Base-by-base conservation (phyloP, 2,888 invertebrate species). In the Tenthredo mesomela region DNA sequence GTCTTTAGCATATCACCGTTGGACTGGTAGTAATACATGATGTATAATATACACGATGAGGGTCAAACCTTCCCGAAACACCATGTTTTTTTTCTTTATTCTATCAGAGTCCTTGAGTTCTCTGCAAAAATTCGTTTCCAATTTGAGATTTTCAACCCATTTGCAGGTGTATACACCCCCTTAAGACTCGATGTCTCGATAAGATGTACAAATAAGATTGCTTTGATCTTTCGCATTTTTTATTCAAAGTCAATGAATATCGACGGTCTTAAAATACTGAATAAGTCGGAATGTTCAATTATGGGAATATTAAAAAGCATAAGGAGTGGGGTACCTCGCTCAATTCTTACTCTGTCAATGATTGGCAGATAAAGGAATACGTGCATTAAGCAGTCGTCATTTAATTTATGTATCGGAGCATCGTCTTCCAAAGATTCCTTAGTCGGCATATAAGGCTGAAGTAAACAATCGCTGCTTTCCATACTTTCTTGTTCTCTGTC, bases 341-440 rank as follows among this genome's bases (percentile, higher is more conserved):
- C 95, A n/a, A 95, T 94, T 86, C 93, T 91, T 37, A 95, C 94
- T 85, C 95, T 92, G 88, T 95, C 95, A 85, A 92, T 91, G 54
- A 95, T 93, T 21, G 95, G 94, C 77, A 95, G 90, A 87, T 94
- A 95, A 5, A 92, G 90, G 87, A 95, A 93, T 84, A 95, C 93
- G 82, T 95, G 94, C 77, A 93, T 92, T 75, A 95, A 90, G 87
- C 95, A 95, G 90, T 95, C 95, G 58, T 94, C 93, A 87, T 95
- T 95, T 83, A 95, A 92, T 85, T 94, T 91, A 88, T 95, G 94
- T 86, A 95, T 91, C 7, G 88, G 89, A 12, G 89, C 87, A 67
- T 87, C 83, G 67, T 82, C 67, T 25, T 67, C 82, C 10, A 67
- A 29, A 2, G 47, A 82, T 67, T 86, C 86, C 43, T 88, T 92